Evolutionary conservation across 2,888 invertebrate species (phyloP).

Genomic region (Scaptomyza parva): DNA sequence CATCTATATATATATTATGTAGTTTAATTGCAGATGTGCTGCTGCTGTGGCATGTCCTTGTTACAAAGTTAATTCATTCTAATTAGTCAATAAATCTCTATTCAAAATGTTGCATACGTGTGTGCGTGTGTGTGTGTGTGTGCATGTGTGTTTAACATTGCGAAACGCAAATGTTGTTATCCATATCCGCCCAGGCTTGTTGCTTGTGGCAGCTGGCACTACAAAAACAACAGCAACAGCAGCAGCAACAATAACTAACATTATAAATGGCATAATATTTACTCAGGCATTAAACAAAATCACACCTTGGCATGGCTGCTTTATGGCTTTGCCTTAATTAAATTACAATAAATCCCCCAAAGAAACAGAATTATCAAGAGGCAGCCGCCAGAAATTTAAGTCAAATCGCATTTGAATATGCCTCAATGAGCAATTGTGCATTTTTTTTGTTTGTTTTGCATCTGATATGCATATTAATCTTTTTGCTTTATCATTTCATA

Average conservation of each 20-base stretch:
- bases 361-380: slow-evolving; percentile 3
- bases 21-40: slow-evolving; percentile 36
- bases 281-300: slow-evolving; percentile 66
- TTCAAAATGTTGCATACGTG: slow-evolving; percentile 51
- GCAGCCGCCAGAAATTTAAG: slow-evolving; percentile 6
- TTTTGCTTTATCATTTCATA: not conserved
- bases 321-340: slow-evolving; percentile 47
- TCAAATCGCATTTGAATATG: slow-evolving; percentile 6
- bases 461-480: not conserved
- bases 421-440: not conserved
- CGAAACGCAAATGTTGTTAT: slow-evolving; percentile 45
- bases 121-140: slow-evolving; percentile 26
- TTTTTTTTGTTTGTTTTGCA: not conserved
- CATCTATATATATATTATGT: not conserved
- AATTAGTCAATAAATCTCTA: slow-evolving; percentile 85
- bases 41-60: slow-evolving; percentile 58
- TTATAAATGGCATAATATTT: slow-evolving; percentile 59
- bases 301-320: slow-evolving; percentile 63
- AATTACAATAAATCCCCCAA: slow-evolving; percentile 47
- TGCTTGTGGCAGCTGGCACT: slow-evolving; percentile 41
- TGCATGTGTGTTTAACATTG: slow-evolving; percentile 37
- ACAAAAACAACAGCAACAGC: too few species aligned
- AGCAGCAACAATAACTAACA: slow-evolving; percentile 40
- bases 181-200: slow-evolving; percentile 24
- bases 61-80: slow-evolving; percentile 82